Base-by-base conservation (phyloP, 2,888 invertebrate species). In the Orchesellides sinensis region DNA sequence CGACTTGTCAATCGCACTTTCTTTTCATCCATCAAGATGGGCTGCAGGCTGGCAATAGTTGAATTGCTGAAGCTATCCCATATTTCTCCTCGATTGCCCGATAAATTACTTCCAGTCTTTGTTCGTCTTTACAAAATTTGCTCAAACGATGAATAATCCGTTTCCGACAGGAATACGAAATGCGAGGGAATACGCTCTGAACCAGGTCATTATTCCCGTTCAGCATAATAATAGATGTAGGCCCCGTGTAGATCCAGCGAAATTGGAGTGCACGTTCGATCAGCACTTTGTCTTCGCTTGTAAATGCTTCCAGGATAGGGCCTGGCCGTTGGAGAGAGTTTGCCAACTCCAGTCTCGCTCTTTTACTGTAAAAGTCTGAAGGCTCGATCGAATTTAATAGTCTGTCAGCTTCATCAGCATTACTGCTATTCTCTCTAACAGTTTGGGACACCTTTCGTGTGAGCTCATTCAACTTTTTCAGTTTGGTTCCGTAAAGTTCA, bases 141-240 rank as follows among this genome's bases (percentile, higher is more conserved):
- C 83, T 84, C 21, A 86, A 23, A 12, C 78, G 74, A 14, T 83
- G 81, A 27, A 86, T 77, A 27, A 86, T 52, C 56, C 79, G 78
- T 47, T 79, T 79, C 45, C 86, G 61, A n/a, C 82, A 79, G n/a
- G 79, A 81, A 47, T 79, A 84, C 10, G 84, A 83, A 27, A 84
- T 74, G 6, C 70, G 63, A 1, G 86, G 86, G 21, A 85, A 84
- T 12, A 86, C 59, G 19, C 69, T 52, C 29, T 80, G 54, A 5
- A 84, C 65, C 29, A 86, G 54, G 65, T 75, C 84, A 29, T 80
- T 80, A 49, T 77, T 75, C 21, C 83, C 79, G 3, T 79, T 78
- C 5, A 86, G 35, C 0, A 56, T 32, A 19, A 79, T 63, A 21
- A 78, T 59, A 49, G 72, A 68, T n/a, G 61, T 75, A 17, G 61